These are phyloP conservation scores for Himalopsyche phryganea DNA, from an alignment of 1,140 invertebrate species.

Conservation along the genomic window DNA sequence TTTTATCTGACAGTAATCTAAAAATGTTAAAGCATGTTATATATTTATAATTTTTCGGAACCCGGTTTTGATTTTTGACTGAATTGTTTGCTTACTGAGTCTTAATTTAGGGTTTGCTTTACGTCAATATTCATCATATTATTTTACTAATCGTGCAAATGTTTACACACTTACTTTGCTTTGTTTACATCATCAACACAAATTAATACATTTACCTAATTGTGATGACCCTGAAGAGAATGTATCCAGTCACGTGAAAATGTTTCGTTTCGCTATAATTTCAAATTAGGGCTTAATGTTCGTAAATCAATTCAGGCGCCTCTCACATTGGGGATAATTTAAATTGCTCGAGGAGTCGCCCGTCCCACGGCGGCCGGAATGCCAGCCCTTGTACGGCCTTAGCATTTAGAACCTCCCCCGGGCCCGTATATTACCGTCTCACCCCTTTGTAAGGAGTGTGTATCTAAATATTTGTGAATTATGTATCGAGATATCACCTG, in stretches of 20 bases:
- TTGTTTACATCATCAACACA: too few relatives aligned
- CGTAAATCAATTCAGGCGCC: slow-evolving; percentile 21
- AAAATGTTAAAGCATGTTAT: too few relatives aligned
- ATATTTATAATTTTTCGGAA: too few relatives aligned
- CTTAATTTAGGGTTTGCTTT: too few relatives aligned
- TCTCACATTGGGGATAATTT: slow-evolving; percentile 16
- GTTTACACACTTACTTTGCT: too few relatives aligned
- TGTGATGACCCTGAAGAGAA: not conserved
- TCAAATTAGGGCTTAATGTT: slow-evolving; percentile 24
- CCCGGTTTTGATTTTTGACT: too few relatives aligned
- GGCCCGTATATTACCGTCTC: not conserved
- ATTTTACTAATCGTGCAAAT: too few relatives aligned
- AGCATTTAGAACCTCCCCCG: not conserved
- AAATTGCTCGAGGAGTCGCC: slow-evolving; percentile 12
- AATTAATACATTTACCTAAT: too few relatives aligned
- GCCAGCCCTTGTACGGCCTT: too few relatives aligned
- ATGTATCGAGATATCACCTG: slow-evolving; percentile 1
- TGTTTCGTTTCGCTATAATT: slow-evolving; percentile 9
- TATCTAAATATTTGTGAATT: not conserved
- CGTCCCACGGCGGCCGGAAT: not conserved
- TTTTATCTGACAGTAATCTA: too few relatives aligned
- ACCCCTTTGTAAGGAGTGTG: not conserved
- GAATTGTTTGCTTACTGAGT: too few relatives aligned
- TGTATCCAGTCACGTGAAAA: not conserved
- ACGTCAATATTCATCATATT: too few relatives aligned